Percentiles rank a stretch among this genome's conserved stretches.
Evolutionary conservation across 2,888 invertebrate species (phyloP).

Genomic region (Entomobrya multifasciata): DNA sequence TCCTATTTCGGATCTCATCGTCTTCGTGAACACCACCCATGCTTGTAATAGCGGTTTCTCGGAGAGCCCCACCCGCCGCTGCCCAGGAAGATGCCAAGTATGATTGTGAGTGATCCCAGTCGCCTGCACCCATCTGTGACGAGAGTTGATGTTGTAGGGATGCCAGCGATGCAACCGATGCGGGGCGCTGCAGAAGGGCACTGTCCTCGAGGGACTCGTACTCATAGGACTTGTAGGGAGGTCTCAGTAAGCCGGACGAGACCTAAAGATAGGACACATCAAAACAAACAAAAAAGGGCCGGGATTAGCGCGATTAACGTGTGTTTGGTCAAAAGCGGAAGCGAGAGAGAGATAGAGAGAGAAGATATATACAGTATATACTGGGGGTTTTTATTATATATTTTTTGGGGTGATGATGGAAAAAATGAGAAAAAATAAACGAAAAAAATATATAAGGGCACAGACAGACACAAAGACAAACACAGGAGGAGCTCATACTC

Average conservation of each 20-base stretch:
- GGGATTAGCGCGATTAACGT: too few species aligned
- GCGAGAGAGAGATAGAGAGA: too few species aligned
- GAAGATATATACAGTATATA: too few species aligned
- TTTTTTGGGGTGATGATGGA: conserved; percentile 78
- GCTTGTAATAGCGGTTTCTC: conserved; percentile 82
- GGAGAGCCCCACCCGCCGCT: conserved; percentile 81
- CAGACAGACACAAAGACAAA: conserved; percentile 80
- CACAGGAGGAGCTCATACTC: conserved; percentile 80
- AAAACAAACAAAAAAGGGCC: conserved; percentile 34
- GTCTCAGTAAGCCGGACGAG: conserved; percentile 80
- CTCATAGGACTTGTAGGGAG: conserved; percentile 82
- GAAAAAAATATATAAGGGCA: too few species aligned
- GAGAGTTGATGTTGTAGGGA: conserved; percentile 63
- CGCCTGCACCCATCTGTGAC: conserved; percentile 77
- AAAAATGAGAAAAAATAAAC: conserved; percentile 76
- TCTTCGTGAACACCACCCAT: conserved; percentile 80
- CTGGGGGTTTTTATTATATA: too few species aligned
- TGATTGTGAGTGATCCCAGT: conserved; percentile 81
- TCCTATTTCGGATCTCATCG: conserved; percentile 79
- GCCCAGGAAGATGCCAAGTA: conserved; percentile 81
- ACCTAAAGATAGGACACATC: too few species aligned
- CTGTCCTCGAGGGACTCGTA: conserved; percentile 82
- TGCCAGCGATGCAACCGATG: conserved; percentile 74
- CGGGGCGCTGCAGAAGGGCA: conserved; percentile 75
- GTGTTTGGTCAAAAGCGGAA: conserved; percentile 64